These are phyloP conservation scores for Sinotaia quadrata DNA, from an alignment of 2,888 invertebrate genomes.

Conservation along the genomic window DNA sequence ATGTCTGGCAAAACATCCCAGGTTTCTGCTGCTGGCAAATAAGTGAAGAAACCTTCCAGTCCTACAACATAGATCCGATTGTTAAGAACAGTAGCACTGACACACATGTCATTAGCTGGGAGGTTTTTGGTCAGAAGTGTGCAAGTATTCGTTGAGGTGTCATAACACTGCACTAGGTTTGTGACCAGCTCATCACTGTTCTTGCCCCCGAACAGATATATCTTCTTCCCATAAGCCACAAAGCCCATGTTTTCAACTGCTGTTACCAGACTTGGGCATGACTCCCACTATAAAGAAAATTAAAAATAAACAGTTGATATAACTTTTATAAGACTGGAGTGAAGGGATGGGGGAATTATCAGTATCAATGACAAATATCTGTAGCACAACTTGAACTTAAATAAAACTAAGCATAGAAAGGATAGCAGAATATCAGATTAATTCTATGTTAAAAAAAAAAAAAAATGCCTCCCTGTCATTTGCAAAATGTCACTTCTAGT, in stretches of 20 bases:
- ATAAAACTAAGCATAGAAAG: no score
- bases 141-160: constrained; percentile 53
- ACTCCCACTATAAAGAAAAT: constrained; percentile 45
- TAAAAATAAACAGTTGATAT: not conserved
- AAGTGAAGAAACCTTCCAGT: constrained; percentile 63
- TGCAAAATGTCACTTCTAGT: no score
- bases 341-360: no score
- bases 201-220: constrained; percentile 65
- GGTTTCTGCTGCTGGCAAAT: constrained; percentile 49
- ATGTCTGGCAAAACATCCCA: constrained; percentile 63
- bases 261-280: constrained; percentile 51
- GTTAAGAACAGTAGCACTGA: constrained; percentile 60
- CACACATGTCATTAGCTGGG: constrained; percentile 65
- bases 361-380: no score
- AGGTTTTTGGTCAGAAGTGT: constrained; percentile 51
- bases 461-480: no score
- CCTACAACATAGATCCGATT: constrained; percentile 61
- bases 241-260: constrained; percentile 68
- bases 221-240: constrained; percentile 55
- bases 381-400: no score
- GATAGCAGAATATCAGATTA: no score
- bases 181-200: constrained; percentile 66
- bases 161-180: constrained; percentile 61
- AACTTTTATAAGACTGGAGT: no score
- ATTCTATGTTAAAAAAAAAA: no score